phyloP scores from a whole-genome alignment of 2,888 invertebrate species.

The Drosophila diplacantha region DNA sequence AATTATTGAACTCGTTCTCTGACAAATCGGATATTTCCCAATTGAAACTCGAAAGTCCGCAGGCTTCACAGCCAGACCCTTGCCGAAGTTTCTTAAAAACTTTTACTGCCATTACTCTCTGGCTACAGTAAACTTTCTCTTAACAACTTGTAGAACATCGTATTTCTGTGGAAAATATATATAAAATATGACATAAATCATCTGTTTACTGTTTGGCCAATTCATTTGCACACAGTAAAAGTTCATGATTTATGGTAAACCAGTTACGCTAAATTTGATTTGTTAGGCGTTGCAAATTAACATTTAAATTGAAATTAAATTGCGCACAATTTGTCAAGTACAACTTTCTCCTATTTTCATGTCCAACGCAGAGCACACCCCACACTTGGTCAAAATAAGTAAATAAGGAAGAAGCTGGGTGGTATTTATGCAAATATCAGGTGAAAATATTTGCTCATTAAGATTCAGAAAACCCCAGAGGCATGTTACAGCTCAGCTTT shows the following conservation, averaged over 20 bases:
- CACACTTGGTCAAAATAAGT: constrained; percentile 3
- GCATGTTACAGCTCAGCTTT: background rate
- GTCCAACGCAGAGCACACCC: too few relatives aligned
- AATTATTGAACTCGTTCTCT: constrained; percentile 16
- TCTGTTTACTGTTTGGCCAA: constrained; percentile 30
- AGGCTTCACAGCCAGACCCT: constrained; percentile 11
- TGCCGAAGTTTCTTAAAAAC: constrained; percentile 14
- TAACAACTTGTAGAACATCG: constrained; percentile 23
- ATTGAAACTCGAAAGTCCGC: background rate
- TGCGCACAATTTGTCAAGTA: constrained; percentile 34
- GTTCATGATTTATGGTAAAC: constrained; percentile 25
- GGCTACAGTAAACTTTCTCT: constrained; percentile 1
- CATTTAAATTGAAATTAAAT: constrained; percentile 52
- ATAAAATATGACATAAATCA: constrained; percentile 24
- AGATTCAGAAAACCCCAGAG: background rate
- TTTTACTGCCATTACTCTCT: constrained; percentile 7
- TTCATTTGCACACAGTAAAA: constrained; percentile 27
- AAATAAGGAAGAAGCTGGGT: constrained; percentile 11
- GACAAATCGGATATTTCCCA: constrained; percentile 11
- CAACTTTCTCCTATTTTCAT: constrained; percentile 12
- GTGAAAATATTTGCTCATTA: constrained; percentile 16
- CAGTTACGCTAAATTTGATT: constrained; percentile 26
- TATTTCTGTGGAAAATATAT: background rate
- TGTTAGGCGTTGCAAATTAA: constrained; percentile 29
- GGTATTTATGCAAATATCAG: constrained; percentile 33